phyloP scores from a whole-genome alignment of 2,113 vertebrate genomes.

The Xenopus laevis region DNA sequence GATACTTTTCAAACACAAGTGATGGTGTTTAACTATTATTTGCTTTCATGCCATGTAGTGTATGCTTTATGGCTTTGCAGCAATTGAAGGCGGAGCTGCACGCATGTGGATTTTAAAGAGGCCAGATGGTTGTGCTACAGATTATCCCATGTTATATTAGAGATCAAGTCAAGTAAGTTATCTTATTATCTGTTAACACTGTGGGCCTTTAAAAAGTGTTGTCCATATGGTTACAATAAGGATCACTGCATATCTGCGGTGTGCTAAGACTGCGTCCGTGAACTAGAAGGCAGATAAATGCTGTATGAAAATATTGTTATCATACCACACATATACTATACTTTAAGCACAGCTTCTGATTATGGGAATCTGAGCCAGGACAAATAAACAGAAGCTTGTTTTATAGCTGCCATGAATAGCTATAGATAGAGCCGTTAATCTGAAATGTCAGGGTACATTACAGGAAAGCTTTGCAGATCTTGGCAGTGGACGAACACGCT shows the following conservation, averaged over 20 bases:
- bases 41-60: too few relatives aligned
- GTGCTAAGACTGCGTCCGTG: not conserved
- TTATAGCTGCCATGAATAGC: conserved; percentile 20
- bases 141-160: not conserved
- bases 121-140: not conserved
- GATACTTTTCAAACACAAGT: too few relatives aligned
- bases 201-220: not conserved
- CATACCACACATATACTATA: conserved; percentile 14
- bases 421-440: conserved; percentile 20
- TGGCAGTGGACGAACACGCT: conserved; percentile 5
- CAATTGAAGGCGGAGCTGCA: not conserved
- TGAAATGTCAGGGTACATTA: conserved; percentile 25
- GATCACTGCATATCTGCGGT: not conserved
- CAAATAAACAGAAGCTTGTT: conserved; percentile 35
- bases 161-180: not conserved
- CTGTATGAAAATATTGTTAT: not conserved
- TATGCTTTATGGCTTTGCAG: not conserved
- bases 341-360: conserved; percentile 18
- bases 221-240: not conserved
- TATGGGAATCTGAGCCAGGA: conserved; percentile 14
- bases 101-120: not conserved
- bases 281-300: not conserved
- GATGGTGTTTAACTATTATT: too few relatives aligned
- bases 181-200: not conserved
- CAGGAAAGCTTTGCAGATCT: conserved; percentile 22